Base-by-base conservation (phyloP, 2,113 vertebrate genomes). In the Oncorhynchus gorbuscha region DNA sequence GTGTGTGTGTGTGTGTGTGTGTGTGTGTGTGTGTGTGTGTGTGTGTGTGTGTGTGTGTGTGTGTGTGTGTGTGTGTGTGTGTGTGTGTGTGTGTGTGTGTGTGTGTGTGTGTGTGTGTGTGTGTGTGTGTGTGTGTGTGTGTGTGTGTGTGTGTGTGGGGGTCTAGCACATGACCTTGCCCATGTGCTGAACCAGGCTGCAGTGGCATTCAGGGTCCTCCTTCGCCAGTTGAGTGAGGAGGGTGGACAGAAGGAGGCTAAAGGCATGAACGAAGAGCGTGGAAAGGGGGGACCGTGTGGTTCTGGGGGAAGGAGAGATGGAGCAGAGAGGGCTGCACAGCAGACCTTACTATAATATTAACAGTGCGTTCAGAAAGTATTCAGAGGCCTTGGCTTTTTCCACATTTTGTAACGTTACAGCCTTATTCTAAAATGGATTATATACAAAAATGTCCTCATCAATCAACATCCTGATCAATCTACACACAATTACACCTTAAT, bases 181-280 rank as follows among this genome's bases (percentile, higher is more conserved):
- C 28, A 22, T 14, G 78, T 66, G 81, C 49, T 77, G 71, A 74
- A 83, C 81, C 87, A 77, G 73, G 73, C 62, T 79, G 69, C 74
- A 26, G 66, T 70, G 70, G 61, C 62, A 72, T 88, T 86, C 16
- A 61, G 83, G 81, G 76, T 71, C 82, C 49, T 75, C 20, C 45
- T 79, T 71, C 72, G 73, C 76, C 79, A 72, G 79, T 73, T 73
- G 73, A 78, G 39, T 82, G 86, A 89, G 70, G 80, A 80, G 85
- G 91, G 78, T 81, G 86, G 90, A 89, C 89, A 90, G 87, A 85
- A 88, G 80, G 80, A 83, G 82, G 87, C 84, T 91, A 75, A 84
- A 84, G 87, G 89, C 86, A 70, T 76, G n/a, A 71, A 22, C 75
- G 79, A 30, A 68, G 30, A 74, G 81, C 69, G 65, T 59, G 75